Evolutionary conservation across 2,797 vertebrate species (phyloP).

Genomic region (Esox lucius): DNA sequence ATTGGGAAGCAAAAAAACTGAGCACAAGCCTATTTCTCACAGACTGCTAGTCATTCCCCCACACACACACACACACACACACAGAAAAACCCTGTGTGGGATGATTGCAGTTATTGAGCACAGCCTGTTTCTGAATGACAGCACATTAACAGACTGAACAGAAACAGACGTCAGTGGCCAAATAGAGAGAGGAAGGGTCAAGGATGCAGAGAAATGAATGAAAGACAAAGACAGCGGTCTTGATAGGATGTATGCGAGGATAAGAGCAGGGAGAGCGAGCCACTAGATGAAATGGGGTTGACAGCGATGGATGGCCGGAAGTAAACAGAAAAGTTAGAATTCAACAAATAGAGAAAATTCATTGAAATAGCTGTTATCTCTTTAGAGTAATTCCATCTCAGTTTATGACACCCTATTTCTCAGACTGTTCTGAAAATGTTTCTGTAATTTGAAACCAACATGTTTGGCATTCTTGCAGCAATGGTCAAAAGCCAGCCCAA

Average conservation of each 20-base stretch:
- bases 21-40: slow-evolving; percentile 42
- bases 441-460: too few relatives aligned
- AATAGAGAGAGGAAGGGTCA: neutral
- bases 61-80: slow-evolving; percentile 23
- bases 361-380: neutral
- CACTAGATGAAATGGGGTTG: neutral
- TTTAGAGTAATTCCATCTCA: neutral
- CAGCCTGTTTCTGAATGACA: slow-evolving; percentile 60
- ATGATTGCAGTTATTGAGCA: slow-evolving; percentile 62
- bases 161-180: slow-evolving; percentile 59
- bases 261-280: neutral
- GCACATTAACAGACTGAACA: slow-evolving; percentile 50
- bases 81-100: slow-evolving; percentile 45
- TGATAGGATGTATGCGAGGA: neutral
- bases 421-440: too few relatives aligned
- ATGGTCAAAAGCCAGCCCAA: too few relatives aligned
- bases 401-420: neutral
- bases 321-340: neutral
- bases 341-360: neutral
- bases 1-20: slow-evolving; percentile 37
- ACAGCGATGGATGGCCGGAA: neutral
- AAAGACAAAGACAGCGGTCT: neutral
- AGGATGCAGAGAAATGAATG: neutral
- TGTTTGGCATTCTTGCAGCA: too few relatives aligned
- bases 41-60: slow-evolving; percentile 41